A percentile compares a stretch with the other conserved stretches of the same genome.
These are phyloP conservation scores for Drosophila flavopinicola DNA, from an alignment of 2,888 invertebrate species.

Conservation along the genomic window DNA sequence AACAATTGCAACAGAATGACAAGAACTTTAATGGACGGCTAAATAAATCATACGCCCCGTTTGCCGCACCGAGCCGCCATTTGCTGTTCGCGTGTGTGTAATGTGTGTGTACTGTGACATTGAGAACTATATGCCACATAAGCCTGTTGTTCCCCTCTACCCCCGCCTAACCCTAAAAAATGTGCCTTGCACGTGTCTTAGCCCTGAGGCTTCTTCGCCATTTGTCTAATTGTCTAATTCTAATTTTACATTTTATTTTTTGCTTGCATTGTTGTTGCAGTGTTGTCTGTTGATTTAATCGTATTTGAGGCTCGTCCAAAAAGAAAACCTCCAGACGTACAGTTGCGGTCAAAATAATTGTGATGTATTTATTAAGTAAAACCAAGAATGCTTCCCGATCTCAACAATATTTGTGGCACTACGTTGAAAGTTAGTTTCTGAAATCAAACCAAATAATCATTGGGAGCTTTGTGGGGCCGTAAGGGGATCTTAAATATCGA, in stretches of 20 bases:
- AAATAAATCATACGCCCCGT: constrained; percentile 75
- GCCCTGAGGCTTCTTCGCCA: constrained; percentile 43
- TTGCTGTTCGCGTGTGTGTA: constrained; percentile 7
- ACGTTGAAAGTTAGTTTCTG: too few species aligned
- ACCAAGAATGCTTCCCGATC: too few species aligned
- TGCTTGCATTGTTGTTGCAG: constrained; percentile 15
- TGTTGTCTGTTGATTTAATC: constrained; percentile 46
- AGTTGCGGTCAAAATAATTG: too few species aligned
- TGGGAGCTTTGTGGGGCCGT: too few species aligned
- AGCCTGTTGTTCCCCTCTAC: constrained; percentile 3
- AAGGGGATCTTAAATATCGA: too few species aligned
- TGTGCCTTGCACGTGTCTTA: constrained; percentile 51
- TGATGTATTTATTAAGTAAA: too few species aligned
- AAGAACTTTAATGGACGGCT: constrained; percentile 72
- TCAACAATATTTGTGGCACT: too few species aligned
- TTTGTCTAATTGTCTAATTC: constrained; percentile 76
- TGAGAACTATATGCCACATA: constrained; percentile 51
- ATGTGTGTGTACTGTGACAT: constrained; percentile 53
- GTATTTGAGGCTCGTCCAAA: constrained; percentile 35
- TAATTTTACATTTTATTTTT: constrained; percentile 62
- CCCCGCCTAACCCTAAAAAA: constrained; percentile 8
- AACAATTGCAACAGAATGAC: constrained; percentile 45
- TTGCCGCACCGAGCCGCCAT: constrained; percentile 35
- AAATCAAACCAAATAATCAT: too few species aligned
- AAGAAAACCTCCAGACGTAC: constrained; percentile 12